Evolutionary conservation across 2,888 invertebrate species (phyloP).

Genomic region (Eupithecia inturbata): DNA sequence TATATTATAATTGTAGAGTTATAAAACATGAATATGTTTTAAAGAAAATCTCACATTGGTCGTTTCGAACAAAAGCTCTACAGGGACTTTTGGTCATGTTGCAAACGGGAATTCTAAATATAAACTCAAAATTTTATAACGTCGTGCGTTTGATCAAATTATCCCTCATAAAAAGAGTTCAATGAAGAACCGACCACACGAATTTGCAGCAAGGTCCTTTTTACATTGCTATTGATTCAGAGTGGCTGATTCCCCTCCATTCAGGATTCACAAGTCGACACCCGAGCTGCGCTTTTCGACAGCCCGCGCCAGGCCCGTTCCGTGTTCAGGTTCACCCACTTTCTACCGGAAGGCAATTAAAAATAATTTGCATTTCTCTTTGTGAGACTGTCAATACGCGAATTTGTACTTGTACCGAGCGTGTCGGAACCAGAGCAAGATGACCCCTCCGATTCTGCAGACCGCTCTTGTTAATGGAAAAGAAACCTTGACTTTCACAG

Average conservation of each 20-base stretch:
- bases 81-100: neutral
- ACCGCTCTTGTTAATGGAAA: conserved; percentile 36
- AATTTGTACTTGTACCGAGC: conserved; percentile 48
- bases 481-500: conserved; percentile 33
- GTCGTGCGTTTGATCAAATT: neutral
- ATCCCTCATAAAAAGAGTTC: neutral
- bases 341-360: conserved; percentile 83
- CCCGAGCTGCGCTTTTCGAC: conserved; percentile 60
- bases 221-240: neutral
- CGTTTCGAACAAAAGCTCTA: too few species aligned
- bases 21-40: too few species aligned
- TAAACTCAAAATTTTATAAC: neutral
- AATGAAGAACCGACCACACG: neutral
- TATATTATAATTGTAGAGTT: too few species aligned
- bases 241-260: conserved; percentile 15
- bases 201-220: neutral
- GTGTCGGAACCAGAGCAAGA: conserved; percentile 49
- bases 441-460: conserved; percentile 43
- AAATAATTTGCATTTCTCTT: conserved; percentile 81
- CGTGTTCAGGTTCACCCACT: conserved; percentile 77
- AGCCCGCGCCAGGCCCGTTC: conserved; percentile 67
- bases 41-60: too few species aligned
- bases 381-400: conserved; percentile 64
- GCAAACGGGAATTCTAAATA: neutral
- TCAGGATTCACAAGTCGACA: conserved; percentile 50